Conservation (phyloP, 2,888 invertebrate species). For the Mesorhabditis spiculigera region DNA sequence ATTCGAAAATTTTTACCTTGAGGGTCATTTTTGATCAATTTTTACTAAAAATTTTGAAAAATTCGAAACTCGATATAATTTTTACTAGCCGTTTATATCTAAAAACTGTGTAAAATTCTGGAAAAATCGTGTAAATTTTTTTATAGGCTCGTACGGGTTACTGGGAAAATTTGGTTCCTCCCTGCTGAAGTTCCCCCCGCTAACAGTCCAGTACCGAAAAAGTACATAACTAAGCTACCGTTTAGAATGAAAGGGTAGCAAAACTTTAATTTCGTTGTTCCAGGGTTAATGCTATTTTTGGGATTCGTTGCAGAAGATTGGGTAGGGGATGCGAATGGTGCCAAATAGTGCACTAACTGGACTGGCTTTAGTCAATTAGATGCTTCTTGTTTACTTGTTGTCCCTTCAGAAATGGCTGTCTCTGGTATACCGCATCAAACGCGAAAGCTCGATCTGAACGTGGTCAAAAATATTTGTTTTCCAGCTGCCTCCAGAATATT, state of each 20-base stretch:
- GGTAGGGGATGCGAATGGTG: not conserved
- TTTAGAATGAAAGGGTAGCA: too few relatives aligned
- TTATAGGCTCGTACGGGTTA: not conserved
- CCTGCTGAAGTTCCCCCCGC: too few relatives aligned
- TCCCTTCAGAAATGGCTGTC: constrained; percentile 9
- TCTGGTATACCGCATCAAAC: constrained; percentile 14
- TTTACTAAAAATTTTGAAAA: too few relatives aligned
- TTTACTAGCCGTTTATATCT: too few relatives aligned
- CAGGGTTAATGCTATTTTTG: constrained; percentile 1
- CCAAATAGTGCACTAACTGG: not conserved
- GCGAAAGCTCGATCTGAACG: constrained; percentile 8
- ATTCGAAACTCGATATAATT: too few relatives aligned
- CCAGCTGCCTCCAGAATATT: constrained; percentile 39
- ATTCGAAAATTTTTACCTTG: not conserved
- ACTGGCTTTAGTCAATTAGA: not conserved
- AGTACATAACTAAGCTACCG: too few relatives aligned
- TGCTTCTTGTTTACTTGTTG: too few relatives aligned
- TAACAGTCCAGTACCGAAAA: too few relatives aligned
- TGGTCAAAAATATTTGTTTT: constrained; percentile 16
- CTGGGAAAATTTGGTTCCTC: too few relatives aligned
- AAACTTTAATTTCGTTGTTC: too few relatives aligned
- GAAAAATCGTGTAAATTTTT: not conserved
- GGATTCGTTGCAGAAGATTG: not conserved
- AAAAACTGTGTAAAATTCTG: not conserved
- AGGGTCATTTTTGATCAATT: too few relatives aligned